A percentile compares a stretch with the other conserved stretches of the same genome.
Conservation (phyloP, 2,797 vertebrate genomes). For the Lerista edwardsae region DNA sequence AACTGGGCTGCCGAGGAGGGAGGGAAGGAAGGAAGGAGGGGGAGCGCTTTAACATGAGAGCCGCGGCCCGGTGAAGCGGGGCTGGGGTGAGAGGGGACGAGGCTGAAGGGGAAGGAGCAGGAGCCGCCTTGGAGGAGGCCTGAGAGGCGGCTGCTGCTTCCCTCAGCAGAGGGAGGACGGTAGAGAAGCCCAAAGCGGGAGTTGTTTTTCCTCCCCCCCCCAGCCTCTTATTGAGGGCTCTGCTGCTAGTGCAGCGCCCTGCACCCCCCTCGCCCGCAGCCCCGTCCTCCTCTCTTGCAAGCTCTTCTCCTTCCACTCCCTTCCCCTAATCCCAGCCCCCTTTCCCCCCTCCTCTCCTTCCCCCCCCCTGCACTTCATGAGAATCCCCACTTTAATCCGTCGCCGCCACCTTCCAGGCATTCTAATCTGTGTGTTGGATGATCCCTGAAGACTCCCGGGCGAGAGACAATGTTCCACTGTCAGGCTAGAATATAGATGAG, state of each 20-base stretch:
- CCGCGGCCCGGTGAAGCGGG: slow-evolving; percentile 53
- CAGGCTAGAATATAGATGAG: slow-evolving; percentile 52
- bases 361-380: slow-evolving; percentile 8
- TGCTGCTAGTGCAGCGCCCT: slow-evolving; percentile 24
- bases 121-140: not conserved
- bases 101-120: not conserved
- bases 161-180: slow-evolving; percentile 10
- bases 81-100: slow-evolving; percentile 26
- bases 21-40: slow-evolving; percentile 30
- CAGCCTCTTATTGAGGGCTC: slow-evolving; percentile 2
- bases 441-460: slow-evolving; percentile 46
- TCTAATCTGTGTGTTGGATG: slow-evolving; percentile 54
- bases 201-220: too few relatives aligned
- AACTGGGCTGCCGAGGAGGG: slow-evolving; percentile 10
- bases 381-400: not conserved
- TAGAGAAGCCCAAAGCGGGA: slow-evolving; percentile 30
- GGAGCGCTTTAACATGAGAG: slow-evolving; percentile 37
- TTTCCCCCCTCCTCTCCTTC: not conserved
- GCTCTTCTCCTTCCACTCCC: not conserved
- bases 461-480: slow-evolving; percentile 41
- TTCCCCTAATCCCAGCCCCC: not conserved
- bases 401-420: slow-evolving; percentile 23
- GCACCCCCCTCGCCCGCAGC: slow-evolving; percentile 20
- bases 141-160: not conserved
- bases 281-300: not conserved